phyloP scores from a whole-genome alignment of 2,113 vertebrate species.

The Spheniscus mendiculus region DNA sequence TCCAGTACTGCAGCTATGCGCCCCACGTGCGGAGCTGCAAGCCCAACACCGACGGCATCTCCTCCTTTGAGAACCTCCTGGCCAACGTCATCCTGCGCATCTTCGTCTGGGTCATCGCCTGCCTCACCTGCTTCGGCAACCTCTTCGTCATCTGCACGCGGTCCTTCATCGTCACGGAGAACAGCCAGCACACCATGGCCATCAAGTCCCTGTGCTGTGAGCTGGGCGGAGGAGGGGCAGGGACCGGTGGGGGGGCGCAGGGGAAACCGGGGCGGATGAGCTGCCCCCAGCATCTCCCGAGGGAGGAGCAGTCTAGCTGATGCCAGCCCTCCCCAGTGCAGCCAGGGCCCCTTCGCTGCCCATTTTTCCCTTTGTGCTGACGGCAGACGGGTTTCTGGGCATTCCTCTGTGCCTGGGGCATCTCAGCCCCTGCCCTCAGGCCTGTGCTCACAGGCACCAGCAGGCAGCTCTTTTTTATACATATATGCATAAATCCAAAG shows the following conservation, averaged over 20 bases:
- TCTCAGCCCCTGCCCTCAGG: background rate
- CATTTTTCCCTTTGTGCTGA: too few species aligned
- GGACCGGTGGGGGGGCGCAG: accelerated
- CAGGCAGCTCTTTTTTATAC: background rate
- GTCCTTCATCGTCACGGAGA: conserved; percentile 43
- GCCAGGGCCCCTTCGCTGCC: background rate
- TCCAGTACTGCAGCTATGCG: conserved; percentile 69
- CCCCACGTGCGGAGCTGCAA: conserved; percentile 74
- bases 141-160: conserved; percentile 65
- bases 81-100: conserved; percentile 65
- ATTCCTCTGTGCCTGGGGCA: background rate
- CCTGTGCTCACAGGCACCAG: background rate
- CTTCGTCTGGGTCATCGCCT: conserved; percentile 73
- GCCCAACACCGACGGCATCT: conserved; percentile 69
- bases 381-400: background rate
- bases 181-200: conserved; percentile 67
- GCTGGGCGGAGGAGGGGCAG: background rate
- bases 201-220: conserved; percentile 77
- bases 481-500: background rate
- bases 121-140: conserved; percentile 70
- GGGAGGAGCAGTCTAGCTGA: background rate
- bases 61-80: conserved; percentile 73
- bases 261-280: accelerated
- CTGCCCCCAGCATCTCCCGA: background rate
- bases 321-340: too few species aligned